Percentiles rank a stretch among this genome's conserved stretches.
Conservation (phyloP, 2,888 invertebrate species). For the Margaritifera margaritifera region DNA sequence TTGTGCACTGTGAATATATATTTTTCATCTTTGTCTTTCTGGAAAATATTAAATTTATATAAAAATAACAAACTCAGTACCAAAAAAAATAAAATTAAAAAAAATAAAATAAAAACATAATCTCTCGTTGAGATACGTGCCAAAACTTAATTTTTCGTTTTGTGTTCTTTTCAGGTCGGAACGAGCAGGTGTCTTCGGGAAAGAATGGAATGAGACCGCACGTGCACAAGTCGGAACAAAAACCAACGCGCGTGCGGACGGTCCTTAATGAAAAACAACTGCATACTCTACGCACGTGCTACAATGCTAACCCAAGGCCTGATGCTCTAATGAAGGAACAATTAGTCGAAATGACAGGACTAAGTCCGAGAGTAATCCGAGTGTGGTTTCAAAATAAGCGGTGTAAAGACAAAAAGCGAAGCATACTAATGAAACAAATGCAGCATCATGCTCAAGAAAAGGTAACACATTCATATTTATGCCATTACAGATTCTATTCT, state of each 20-base stretch:
- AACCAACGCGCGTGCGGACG: conserved; percentile 98
- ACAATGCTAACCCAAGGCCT: conserved; percentile 97
- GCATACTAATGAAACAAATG: conserved; percentile 96
- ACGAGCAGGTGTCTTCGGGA: conserved; percentile 46
- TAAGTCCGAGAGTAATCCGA: conserved; percentile 97
- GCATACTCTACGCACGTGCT: conserved; percentile 97
- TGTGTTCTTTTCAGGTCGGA: conserved; percentile 46
- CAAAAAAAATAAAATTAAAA: too few species aligned
- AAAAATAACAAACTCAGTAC: too few species aligned
- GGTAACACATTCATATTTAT: conserved; percentile 44
- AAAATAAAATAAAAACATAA: too few species aligned
- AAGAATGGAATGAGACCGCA: conserved; percentile 46
- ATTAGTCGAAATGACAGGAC: conserved; percentile 97
- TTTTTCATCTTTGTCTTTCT: too few species aligned
- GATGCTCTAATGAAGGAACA: conserved; percentile 99
- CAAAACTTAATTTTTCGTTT: neutral
- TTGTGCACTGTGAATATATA: too few species aligned
- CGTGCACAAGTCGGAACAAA: conserved; percentile 74
- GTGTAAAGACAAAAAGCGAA: conserved; percentile 78
- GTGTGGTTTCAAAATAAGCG: conserved; percentile 93
- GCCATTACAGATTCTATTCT: neutral
- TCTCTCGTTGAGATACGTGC: too few species aligned
- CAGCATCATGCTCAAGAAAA: conserved; percentile 92
- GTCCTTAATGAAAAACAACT: conserved; percentile 99
- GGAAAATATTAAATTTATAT: too few species aligned